These are phyloP conservation scores for Calcarius lapponicus DNA, from an alignment of 2,797 vertebrate genomes.

Conservation along the genomic window DNA sequence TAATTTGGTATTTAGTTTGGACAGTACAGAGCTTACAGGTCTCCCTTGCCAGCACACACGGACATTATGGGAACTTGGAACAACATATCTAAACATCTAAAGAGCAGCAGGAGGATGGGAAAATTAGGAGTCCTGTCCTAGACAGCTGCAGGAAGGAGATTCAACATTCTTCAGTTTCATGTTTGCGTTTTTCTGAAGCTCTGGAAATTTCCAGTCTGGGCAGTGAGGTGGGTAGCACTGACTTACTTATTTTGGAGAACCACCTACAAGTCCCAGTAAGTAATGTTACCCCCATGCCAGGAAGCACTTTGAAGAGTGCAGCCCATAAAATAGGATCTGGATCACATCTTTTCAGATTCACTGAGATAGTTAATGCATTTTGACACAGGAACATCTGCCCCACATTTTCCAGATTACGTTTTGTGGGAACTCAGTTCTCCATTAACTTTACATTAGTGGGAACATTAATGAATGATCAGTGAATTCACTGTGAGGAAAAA, in stretches of 20 bases:
- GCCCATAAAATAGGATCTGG: not conserved
- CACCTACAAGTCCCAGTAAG: not conserved
- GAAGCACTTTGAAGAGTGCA: not conserved
- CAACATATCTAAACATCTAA: not conserved
- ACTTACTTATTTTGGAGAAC: not conserved
- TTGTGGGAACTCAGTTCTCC: not conserved
- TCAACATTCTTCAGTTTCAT: not conserved
- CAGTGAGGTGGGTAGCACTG: not conserved
- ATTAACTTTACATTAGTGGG: not conserved
- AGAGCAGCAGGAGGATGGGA: not conserved
- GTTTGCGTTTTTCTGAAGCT: not conserved
- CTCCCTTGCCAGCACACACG: not conserved
- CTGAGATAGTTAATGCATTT: not conserved
- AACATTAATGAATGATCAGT: not conserved
- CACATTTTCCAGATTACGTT: not conserved
- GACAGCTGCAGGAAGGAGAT: not conserved
- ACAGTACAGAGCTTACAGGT: not conserved
- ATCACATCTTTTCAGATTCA: not conserved
- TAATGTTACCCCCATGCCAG: too few species aligned
- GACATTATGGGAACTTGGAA: not conserved
- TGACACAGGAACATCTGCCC: not conserved
- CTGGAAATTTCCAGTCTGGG: not conserved
- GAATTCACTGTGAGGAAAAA: not conserved
- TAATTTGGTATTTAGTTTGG: not conserved
- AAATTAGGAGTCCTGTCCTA: not conserved